phyloP scores from a whole-genome alignment of 2,797 vertebrate genomes.

The Acrossocheilus wenchowensis region DNA sequence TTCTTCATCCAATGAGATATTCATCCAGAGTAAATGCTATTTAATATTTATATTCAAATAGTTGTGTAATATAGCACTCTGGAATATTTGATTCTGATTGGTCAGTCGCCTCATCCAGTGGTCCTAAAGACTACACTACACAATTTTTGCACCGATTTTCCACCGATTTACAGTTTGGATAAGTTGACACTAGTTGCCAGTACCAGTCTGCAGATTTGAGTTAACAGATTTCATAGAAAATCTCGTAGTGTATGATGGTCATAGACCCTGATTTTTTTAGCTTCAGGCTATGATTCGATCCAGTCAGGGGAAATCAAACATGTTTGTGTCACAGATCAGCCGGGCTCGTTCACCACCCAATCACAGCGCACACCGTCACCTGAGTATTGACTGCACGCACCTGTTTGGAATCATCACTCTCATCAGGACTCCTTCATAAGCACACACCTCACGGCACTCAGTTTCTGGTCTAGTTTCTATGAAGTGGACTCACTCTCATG shows the following conservation, averaged over 20 bases:
- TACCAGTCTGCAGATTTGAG: neutral
- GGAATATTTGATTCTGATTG: neutral
- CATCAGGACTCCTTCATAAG: too few relatives aligned
- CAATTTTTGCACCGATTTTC: neutral
- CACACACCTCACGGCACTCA: too few relatives aligned
- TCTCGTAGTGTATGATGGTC: neutral
- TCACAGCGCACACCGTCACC: too few relatives aligned
- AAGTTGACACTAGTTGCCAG: neutral
- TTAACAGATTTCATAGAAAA: neutral
- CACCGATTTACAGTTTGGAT: neutral
- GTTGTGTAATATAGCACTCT: neutral
- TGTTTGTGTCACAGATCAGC: too few relatives aligned
- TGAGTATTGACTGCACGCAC: too few relatives aligned
- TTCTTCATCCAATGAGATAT: neutral
- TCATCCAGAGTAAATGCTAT: neutral
- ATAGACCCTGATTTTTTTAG: neutral
- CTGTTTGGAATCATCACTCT: too few relatives aligned
- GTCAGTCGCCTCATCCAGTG: neutral
- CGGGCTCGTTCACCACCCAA: too few relatives aligned
- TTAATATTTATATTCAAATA: neutral
- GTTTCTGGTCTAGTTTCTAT: too few relatives aligned
- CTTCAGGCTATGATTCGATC: neutral
- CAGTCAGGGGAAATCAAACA: neutral
- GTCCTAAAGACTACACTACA: neutral
- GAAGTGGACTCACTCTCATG: too few relatives aligned